phyloP scores from a whole-genome alignment of 2,888 invertebrate genomes.

The Phyllotreta striolata region DNA sequence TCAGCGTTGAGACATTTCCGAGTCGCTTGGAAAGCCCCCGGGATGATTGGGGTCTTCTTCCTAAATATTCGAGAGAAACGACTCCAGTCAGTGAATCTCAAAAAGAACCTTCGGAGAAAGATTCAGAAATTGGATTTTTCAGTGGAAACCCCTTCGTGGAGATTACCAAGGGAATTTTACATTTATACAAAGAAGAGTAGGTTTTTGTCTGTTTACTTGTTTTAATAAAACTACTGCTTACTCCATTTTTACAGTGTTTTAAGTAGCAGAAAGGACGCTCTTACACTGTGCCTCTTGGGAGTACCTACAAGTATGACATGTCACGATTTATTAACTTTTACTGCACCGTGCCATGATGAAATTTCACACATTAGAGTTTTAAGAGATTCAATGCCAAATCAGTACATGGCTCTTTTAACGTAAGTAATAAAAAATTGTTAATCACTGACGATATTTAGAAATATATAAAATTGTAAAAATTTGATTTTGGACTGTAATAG shows the following conservation, averaged over 20 bases:
- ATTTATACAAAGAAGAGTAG: slow-evolving; percentile 97
- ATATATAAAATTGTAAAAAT: too few species aligned
- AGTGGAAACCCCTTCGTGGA: slow-evolving; percentile 98
- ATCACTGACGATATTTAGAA: too few species aligned
- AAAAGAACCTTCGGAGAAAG: slow-evolving; percentile 50
- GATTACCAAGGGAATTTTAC: slow-evolving; percentile 94
- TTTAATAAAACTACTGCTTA: background rate
- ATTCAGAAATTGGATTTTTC: slow-evolving; percentile 78
- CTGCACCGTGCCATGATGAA: slow-evolving; percentile 90
- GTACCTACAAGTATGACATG: slow-evolving; percentile 92
- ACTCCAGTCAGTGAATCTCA: slow-evolving; percentile 51
- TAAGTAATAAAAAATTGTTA: slow-evolving; percentile 61
- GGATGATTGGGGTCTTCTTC: slow-evolving; percentile 66
- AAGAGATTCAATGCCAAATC: slow-evolving; percentile 90
- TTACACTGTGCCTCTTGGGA: slow-evolving; percentile 86
- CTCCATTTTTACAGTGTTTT: slow-evolving; percentile 49
- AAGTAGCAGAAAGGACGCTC: slow-evolving; percentile 68
- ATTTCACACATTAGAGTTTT: slow-evolving; percentile 93
- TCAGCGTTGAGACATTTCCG: slow-evolving; percentile 82
- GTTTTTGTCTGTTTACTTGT: slow-evolving; percentile 48
- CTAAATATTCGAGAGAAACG: slow-evolving; percentile 68
- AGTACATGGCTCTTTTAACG: slow-evolving; percentile 96
- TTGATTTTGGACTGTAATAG: background rate
- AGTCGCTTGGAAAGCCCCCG: slow-evolving; percentile 67
- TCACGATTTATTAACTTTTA: slow-evolving; percentile 91